A percentile compares a stretch with the other conserved stretches of the same genome.
Conservation (phyloP, 2,888 invertebrate species). For the Drosophila paramelanica region DNA sequence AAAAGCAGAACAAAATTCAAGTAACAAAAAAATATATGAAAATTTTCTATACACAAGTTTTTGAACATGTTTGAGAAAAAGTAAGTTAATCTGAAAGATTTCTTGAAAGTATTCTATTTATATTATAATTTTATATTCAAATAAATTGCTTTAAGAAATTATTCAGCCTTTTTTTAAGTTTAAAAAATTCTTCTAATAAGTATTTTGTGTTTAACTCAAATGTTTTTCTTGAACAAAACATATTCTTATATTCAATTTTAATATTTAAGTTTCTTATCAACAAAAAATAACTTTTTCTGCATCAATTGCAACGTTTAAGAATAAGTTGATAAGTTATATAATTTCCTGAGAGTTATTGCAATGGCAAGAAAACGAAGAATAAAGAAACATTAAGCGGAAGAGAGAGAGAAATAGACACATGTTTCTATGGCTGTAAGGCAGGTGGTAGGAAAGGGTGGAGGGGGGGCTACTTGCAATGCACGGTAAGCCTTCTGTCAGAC, state of each 20-base stretch:
- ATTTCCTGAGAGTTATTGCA: neutral
- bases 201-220: too few relatives aligned
- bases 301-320: slow-evolving; percentile 1
- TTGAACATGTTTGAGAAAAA: neutral
- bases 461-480: slow-evolving; percentile 9
- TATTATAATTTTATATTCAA: too few relatives aligned
- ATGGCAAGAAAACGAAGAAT: too few relatives aligned
- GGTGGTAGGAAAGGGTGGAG: neutral
- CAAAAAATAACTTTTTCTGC: neutral
- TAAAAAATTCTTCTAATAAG: too few relatives aligned
- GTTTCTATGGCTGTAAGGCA: slow-evolving; percentile 13
- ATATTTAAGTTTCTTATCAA: too few relatives aligned
- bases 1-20: too few relatives aligned
- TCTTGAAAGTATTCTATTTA: too few relatives aligned
- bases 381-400: neutral
- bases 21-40: neutral
- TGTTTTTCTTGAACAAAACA: too few relatives aligned
- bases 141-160: too few relatives aligned
- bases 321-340: neutral
- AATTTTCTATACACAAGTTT: too few relatives aligned
- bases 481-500: slow-evolving; percentile 26
- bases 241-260: too few relatives aligned
- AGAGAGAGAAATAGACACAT: neutral
- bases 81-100: slow-evolving; percentile 11
- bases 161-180: too few relatives aligned